Base-by-base conservation (phyloP, 2,888 invertebrate species). In the Caenorhabditis angaria region DNA sequence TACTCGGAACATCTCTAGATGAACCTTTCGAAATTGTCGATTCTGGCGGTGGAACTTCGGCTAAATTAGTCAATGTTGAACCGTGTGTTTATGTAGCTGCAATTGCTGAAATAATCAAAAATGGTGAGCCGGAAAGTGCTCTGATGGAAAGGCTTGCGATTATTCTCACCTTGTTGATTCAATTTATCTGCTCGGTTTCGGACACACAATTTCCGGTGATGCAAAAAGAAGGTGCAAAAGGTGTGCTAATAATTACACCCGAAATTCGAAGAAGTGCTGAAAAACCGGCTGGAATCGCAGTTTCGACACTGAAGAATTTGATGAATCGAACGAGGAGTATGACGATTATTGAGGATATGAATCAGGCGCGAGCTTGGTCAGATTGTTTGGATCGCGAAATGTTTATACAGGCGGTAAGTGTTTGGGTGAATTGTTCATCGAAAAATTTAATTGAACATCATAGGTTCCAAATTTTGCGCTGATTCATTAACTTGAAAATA, bases 321-420 rank as follows among this genome's bases (percentile, higher is more conserved):
- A 58, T 80, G 20, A 64, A 57, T 53, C 63, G 80, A 48, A 70
- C 76, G 10, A 54, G 74, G 20, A 56, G 69, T 10, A 67, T 62
- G 6, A 60, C 61, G 53, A 62, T 85, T 8, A 76, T 85, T 27
- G 85, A 86, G 48, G 77, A 78, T 57, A 86, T 86, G 86, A 86
- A 86, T 65, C 75, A 81, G 29, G 75, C 73, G 14, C 60, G 86
- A 29, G 81, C 82, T 20, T 86, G 86, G 86, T 82, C 82, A 14
- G 83, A 83, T 51, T 81, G 85, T 60, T 61, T 79, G 22, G 80
- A 84, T 48, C 65, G 70, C 47, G 80, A 83, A 14, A 67, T 78
- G 5, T 85, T 82, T 65, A 80, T 80, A 20, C 53, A 72, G 10
- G 81, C 84, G 29, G 83, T 84, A 8, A 58, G 70, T 56, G 24